These are phyloP conservation scores for Macroramphosus scolopax DNA, from an alignment of 2,797 vertebrate genomes.

Conservation along the genomic window DNA sequence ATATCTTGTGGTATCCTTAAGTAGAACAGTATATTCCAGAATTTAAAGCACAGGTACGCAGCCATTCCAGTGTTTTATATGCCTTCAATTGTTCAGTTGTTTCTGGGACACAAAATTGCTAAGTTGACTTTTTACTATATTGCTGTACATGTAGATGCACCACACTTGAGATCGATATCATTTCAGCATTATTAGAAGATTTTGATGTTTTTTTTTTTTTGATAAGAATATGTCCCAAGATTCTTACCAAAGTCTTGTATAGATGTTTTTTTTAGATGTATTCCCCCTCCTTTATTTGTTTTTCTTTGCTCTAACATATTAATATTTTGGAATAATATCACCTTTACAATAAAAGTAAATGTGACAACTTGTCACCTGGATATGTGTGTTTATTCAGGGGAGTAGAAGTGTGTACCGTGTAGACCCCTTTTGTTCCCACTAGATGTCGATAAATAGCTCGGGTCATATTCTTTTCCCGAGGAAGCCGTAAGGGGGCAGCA, in stretches of 20 bases:
- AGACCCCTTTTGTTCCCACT: slow-evolving; percentile 44
- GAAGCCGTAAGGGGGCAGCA: neutral
- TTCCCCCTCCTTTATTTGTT: slow-evolving; percentile 57
- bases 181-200: slow-evolving; percentile 70
- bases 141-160: slow-evolving; percentile 70
- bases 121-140: slow-evolving; percentile 70
- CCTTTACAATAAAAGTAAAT: slow-evolving; percentile 91
- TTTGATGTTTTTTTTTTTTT: slow-evolving; percentile 72
- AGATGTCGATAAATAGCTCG: slow-evolving; percentile 55
- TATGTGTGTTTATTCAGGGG: slow-evolving; percentile 45
- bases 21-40: slow-evolving; percentile 73
- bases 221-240: slow-evolving; percentile 80
- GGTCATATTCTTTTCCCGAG: neutral
- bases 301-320: slow-evolving; percentile 83
- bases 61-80: slow-evolving; percentile 82
- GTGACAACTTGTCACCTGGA: slow-evolving; percentile 69
- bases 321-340: slow-evolving; percentile 94
- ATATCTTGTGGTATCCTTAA: slow-evolving; percentile 69
- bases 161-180: slow-evolving; percentile 66
- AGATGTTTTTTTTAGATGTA: slow-evolving; percentile 89
- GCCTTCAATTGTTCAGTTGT: slow-evolving; percentile 69
- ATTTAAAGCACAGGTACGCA: slow-evolving; percentile 79
- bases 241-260: slow-evolving; percentile 95
- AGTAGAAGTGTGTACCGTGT: neutral
- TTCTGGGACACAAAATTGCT: slow-evolving; percentile 69